phyloP scores from a whole-genome alignment of 2,888 invertebrate species.

The Heliconius charithonia region DNA sequence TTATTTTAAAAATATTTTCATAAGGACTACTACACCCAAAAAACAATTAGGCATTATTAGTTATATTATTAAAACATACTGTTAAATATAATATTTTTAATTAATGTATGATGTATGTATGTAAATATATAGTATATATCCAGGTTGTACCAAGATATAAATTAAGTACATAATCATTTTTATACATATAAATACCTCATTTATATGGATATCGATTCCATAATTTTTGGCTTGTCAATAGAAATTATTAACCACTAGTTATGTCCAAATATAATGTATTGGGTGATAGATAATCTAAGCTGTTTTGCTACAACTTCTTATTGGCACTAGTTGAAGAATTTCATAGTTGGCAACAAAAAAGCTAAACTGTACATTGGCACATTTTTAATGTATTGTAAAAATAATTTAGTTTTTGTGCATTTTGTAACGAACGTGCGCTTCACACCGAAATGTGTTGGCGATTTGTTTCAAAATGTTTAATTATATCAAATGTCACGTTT shows the following conservation, averaged over 20 bases:
- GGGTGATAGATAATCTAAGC: neutral
- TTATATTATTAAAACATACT: too few relatives aligned
- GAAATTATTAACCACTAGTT: neutral
- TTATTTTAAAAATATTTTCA: too few relatives aligned
- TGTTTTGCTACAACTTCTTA: neutral
- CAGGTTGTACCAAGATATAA: too few relatives aligned
- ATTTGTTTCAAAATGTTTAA: neutral
- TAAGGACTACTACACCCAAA: too few relatives aligned
- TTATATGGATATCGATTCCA: too few relatives aligned
- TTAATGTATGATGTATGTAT: too few relatives aligned
- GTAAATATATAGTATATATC: too few relatives aligned
- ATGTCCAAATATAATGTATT: neutral
- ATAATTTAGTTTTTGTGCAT: constrained; percentile 24
- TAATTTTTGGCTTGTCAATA: too few relatives aligned
- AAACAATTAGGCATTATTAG: too few relatives aligned
- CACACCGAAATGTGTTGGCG: neutral
- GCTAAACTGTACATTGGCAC: constrained; percentile 7
- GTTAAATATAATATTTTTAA: too few relatives aligned
- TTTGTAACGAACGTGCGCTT: constrained; percentile 9
- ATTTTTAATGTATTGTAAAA: constrained; percentile 17
- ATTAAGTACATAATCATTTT: too few relatives aligned
- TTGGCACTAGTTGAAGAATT: constrained; percentile 20
- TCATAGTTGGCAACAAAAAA: constrained; percentile 24
- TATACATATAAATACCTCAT: too few relatives aligned
- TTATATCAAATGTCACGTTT: constrained; percentile 2